These are phyloP conservation scores for Periophthalmus magnuspinnatus DNA, from an alignment of 2,797 vertebrate genomes.

Conservation along the genomic window DNA sequence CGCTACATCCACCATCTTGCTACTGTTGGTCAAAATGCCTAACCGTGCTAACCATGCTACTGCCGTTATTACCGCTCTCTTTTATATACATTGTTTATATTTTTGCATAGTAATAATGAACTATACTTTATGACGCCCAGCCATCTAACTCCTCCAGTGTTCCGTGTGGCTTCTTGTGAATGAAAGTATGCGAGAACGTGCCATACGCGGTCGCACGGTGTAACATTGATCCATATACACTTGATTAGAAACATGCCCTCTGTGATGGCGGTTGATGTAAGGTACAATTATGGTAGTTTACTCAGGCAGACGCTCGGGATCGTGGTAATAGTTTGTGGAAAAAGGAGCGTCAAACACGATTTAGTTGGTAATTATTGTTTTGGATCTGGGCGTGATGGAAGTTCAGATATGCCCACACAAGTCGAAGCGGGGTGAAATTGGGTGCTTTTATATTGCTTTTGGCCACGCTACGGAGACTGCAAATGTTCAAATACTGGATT, in stretches of 20 bases:
- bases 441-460: slow-evolving; percentile 1
- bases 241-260: slow-evolving; percentile 10
- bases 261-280: not conserved
- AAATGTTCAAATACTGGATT: not conserved
- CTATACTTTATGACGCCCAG: not conserved
- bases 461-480: not conserved
- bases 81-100: not conserved
- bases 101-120: not conserved
- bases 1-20: not conserved
- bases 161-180: not conserved
- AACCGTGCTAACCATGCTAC: too few relatives aligned
- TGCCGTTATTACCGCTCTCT: too few relatives aligned
- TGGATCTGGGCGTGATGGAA: slow-evolving; percentile 6
- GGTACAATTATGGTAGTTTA: slow-evolving; percentile 9
- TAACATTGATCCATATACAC: slow-evolving; percentile 5
- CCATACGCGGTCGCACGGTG: slow-evolving; percentile 17
- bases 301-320: not conserved
- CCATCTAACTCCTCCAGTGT: not conserved
- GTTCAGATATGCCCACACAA: slow-evolving; percentile 6
- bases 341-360: slow-evolving; percentile 17
- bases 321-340: slow-evolving; percentile 8
- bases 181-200: slow-evolving; percentile 1
- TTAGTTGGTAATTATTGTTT: slow-evolving; percentile 13
- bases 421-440: not conserved
- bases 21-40: not conserved